Evolutionary conservation across 2,888 invertebrate species (phyloP).

Genomic region (Epistrophe grossulariae): DNA sequence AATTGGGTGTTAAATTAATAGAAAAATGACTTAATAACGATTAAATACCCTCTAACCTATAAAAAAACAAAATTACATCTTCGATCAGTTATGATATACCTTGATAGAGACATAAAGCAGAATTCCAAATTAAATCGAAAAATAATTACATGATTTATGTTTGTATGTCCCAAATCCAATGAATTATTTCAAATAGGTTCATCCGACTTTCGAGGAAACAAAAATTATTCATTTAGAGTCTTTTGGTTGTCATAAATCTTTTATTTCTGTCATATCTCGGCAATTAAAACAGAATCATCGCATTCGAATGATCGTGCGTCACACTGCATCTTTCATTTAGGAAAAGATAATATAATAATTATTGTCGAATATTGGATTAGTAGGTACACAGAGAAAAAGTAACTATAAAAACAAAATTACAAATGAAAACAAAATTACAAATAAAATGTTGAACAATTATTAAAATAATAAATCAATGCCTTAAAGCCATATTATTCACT

Average conservation of each 20-base stretch:
- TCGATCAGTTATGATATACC: background rate
- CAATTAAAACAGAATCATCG: conserved; percentile 72
- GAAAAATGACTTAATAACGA: conserved; percentile 11
- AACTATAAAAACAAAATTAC: too few species aligned
- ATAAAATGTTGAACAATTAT: too few species aligned
- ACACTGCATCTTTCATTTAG: conserved; percentile 37
- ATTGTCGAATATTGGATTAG: background rate
- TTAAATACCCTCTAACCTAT: too few species aligned
- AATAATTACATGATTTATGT: conserved; percentile 63
- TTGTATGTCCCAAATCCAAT: conserved; percentile 39
- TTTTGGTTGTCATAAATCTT: conserved; percentile 67
- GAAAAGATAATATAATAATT: background rate
- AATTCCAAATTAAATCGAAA: background rate
- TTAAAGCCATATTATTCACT: too few species aligned
- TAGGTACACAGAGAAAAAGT: background rate
- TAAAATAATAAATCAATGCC: too few species aligned
- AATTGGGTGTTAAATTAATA: conserved; percentile 65
- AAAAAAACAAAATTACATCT: background rate
- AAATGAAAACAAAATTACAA: too few species aligned
- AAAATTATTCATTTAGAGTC: conserved; percentile 37
- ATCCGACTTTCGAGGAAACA: conserved; percentile 12
- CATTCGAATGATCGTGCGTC: conserved; percentile 69
- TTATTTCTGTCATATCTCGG: conserved; percentile 68
- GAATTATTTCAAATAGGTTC: conserved; percentile 32
- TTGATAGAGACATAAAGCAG: background rate